Evolutionary conservation across 1,140 invertebrate genomes (phyloP), one percentile per base, ranked within the genome.

Genomic region (Drosophila nasuta): DNA sequence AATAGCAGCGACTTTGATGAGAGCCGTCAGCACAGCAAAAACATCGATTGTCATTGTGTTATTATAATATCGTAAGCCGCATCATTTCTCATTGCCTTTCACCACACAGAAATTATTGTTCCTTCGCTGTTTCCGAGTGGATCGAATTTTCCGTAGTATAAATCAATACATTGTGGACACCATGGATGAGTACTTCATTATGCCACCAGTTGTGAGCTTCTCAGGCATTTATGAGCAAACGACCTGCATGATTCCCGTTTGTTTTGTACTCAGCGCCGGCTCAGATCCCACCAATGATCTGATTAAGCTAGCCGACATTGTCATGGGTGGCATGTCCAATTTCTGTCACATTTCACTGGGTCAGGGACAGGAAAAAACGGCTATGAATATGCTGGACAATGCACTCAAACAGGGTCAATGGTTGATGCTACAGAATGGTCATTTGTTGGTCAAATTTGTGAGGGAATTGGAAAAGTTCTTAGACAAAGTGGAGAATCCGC

Each of bases 341-440:
- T 96, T 98, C 75, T 95, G 96, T 85, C 96, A 96, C 86, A 93
- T 98, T 7, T 98, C 97, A 0, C 94, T 98, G 25, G 97, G 97
- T 3, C 97, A 98, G 93, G 97, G 97, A 0, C 97, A 98, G 93
- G 97, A 98, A 91, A 94, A 95, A 90, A 92, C 95, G 2, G 97
- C 97, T 0, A 70, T 97, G 35, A 93, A 93, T 17, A 92, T 98
- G 2, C 88, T 98, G 8, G 95, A 97, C 67, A 94, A 93, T 4
- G 95, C 96, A 0, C 94, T 96, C 1, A 93, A 93, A 0, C 95
- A 96, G 88, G 97, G 97, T 1, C 95, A 96, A 80, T 98, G 97
- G 97, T 91, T 98, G 15, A 96, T 98, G 94, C 93, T 98, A 25
- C 97, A 98, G 93, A 98, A 98, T 92, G 98, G 97, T 76, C 97